Evolutionary conservation across 2,888 invertebrate species (phyloP).

Genomic region (Apamea anceps): DNA sequence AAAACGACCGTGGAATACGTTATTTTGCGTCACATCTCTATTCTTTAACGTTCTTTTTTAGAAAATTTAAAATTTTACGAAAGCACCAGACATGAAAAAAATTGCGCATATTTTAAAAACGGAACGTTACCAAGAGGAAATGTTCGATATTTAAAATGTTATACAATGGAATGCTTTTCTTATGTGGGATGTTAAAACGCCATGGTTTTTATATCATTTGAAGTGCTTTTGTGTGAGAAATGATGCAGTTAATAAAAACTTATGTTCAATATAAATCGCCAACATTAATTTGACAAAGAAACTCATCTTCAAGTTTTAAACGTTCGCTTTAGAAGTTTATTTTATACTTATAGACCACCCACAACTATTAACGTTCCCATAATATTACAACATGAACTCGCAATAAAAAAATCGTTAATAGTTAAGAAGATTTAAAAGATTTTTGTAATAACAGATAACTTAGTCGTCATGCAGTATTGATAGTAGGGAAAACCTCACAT

Average conservation of each 20-base stretch:
- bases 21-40: conserved; percentile 76
- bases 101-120: conserved; percentile 38
- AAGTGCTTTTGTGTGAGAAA: conserved; percentile 12
- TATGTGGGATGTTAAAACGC: neutral
- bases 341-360: conserved; percentile 54
- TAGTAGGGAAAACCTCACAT: neutral
- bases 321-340: conserved; percentile 28
- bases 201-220: neutral
- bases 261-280: conserved; percentile 28
- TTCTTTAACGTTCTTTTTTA: conserved; percentile 59
- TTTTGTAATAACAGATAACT: conserved; percentile 19
- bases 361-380: conserved; percentile 43
- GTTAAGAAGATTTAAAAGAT: conserved; percentile 17
- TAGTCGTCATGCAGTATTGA: neutral
- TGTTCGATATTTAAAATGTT: conserved; percentile 28
- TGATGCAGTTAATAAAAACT: conserved; percentile 3
- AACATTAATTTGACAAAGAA: conserved; percentile 54
- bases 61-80: conserved; percentile 56
- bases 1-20: conserved; percentile 82
- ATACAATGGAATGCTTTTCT: neutral
- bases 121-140: conserved; percentile 12
- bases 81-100: conserved; percentile 42
- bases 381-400: conserved; percentile 49
- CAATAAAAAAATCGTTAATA: conserved; percentile 42
- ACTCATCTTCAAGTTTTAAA: conserved; percentile 45